These are phyloP conservation scores for Dichetophora obliterata DNA, from an alignment of 2,888 invertebrate species.

Conservation along the genomic window DNA sequence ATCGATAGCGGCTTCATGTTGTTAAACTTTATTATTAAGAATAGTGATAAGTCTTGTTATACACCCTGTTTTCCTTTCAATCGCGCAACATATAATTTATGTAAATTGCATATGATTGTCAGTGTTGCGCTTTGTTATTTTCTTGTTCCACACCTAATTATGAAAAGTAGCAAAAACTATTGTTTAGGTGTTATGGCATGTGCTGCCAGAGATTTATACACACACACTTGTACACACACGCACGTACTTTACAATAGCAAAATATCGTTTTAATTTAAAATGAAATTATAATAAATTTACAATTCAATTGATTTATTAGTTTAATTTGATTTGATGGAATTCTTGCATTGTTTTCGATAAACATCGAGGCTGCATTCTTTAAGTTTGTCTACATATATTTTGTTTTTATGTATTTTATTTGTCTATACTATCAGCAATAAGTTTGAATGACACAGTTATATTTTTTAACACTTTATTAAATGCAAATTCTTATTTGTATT, in stretches of 20 bases:
- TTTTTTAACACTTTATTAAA: too few species aligned
- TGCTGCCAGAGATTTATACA: not conserved
- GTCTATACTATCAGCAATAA: too few species aligned
- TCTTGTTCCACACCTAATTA: not conserved
- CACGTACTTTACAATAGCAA: not conserved
- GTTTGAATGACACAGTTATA: too few species aligned
- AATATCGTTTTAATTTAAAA: not conserved
- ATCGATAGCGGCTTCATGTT: too few species aligned
- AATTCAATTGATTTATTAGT: not conserved
- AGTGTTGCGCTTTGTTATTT: not conserved
- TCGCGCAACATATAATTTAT: not conserved
- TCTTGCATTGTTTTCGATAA: slow-evolving; percentile 1
- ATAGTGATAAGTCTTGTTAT: too few species aligned
- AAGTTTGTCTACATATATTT: too few species aligned
- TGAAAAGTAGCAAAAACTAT: not conserved
- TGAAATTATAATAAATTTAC: slow-evolving; percentile 32
- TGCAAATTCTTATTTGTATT: too few species aligned
- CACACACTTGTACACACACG: not conserved
- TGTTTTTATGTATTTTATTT: too few species aligned
- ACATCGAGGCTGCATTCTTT: too few species aligned
- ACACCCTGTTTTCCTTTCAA: too few species aligned
- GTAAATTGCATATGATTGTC: not conserved
- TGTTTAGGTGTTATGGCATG: not conserved
- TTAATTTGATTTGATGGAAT: slow-evolving; percentile 1
- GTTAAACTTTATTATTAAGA: too few species aligned